Percentiles rank a stretch among this genome's conserved stretches.
Conservation (phyloP, 2,113 vertebrate genomes). For the Menura novaehollandiae region DNA sequence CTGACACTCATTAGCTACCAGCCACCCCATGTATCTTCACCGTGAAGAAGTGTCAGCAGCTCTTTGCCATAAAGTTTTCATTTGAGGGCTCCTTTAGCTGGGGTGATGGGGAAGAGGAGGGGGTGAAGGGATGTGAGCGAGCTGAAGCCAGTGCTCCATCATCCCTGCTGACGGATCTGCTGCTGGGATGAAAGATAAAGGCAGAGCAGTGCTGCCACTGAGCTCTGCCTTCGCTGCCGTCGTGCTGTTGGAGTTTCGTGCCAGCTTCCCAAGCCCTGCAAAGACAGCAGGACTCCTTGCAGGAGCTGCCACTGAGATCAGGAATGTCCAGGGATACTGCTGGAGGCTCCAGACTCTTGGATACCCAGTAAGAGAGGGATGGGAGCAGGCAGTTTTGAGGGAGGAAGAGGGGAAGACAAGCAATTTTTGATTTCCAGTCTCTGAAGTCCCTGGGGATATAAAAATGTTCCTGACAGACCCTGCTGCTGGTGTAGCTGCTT, state of each 20-base stretch:
- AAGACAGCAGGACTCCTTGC: not conserved
- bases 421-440: not conserved
- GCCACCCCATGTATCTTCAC: conserved; percentile 74
- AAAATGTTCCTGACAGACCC: not conserved
- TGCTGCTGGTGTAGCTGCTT: not conserved
- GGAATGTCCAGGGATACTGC: not conserved
- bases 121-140: not conserved
- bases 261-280: not conserved
- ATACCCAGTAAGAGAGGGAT: not conserved
- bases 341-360: not conserved
- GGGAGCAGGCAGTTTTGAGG: not conserved
- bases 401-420: not conserved
- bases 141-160: not conserved
- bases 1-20: conserved; percentile 74
- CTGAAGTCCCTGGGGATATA: not conserved
- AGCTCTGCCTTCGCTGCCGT: accelerated
- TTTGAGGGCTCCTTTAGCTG: conserved; percentile 44
- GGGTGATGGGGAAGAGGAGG: not conserved
- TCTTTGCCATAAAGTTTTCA: conserved; percentile 56
- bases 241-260: accelerated
- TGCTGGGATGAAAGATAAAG: not conserved
- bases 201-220: not conserved
- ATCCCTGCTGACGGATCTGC: not conserved
- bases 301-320: not conserved
- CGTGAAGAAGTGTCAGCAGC: conserved; percentile 65